Evolutionary conservation across 1,140 invertebrate species (phyloP).

Genomic region (Gyrodactylus salaris): DNA sequence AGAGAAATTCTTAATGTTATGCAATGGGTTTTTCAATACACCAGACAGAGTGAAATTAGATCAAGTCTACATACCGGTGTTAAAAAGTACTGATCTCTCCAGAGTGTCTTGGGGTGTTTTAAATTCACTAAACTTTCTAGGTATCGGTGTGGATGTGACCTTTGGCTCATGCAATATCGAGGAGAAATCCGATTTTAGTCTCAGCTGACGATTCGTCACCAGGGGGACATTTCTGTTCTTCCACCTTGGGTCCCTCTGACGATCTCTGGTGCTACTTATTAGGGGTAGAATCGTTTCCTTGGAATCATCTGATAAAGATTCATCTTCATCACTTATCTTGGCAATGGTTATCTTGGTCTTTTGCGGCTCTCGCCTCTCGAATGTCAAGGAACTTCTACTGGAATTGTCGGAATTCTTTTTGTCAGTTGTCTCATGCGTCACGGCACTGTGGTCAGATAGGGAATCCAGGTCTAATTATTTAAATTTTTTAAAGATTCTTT

Average conservation of each 20-base stretch:
- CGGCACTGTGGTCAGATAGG: not conserved
- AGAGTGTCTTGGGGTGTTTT: not conserved
- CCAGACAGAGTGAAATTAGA: too few species aligned
- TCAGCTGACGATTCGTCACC: not conserved
- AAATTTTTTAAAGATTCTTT: not conserved
- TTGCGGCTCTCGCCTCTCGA: not conserved
- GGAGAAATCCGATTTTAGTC: not conserved
- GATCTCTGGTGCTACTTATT: too few species aligned
- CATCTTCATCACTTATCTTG: not conserved
- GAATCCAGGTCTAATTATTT: too few species aligned
- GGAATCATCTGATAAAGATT: not conserved
- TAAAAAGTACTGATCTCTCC: not conserved
- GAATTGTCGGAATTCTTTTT: not conserved
- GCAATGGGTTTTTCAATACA: too few species aligned
- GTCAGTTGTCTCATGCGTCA: not conserved
- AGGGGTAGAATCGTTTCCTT: too few species aligned
- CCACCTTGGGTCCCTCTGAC: too few species aligned
- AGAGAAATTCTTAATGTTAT: too few species aligned
- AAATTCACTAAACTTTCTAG: too few species aligned
- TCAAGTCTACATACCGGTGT: not conserved
- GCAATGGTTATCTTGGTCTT: not conserved
- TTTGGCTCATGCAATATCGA: not conserved
- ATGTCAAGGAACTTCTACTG: not conserved
- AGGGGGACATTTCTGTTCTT: not conserved
- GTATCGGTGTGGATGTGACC: not conserved